Conservation (phyloP, 2,113 vertebrate genomes). For the Myotis yumanensis region DNA sequence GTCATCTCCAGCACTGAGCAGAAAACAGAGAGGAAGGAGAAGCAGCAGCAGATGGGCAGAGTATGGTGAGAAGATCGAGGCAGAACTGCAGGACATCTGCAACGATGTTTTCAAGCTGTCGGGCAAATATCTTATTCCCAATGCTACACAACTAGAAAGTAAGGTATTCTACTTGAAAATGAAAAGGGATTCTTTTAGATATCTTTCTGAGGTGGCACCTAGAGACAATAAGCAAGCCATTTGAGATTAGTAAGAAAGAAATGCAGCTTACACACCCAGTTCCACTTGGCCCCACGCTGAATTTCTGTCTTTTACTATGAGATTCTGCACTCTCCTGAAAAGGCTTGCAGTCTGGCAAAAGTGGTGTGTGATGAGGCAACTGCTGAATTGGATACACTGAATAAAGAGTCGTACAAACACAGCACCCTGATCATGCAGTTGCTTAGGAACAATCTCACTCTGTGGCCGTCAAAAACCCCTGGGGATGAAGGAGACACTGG, state of each 20-base stretch:
- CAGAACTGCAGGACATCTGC: slow-evolving; percentile 96
- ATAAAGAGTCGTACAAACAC: slow-evolving; percentile 99
- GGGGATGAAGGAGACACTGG: slow-evolving; percentile 93
- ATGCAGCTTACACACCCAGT: slow-evolving; percentile 99
- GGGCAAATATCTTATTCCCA: slow-evolving; percentile 94
- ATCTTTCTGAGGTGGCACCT: slow-evolving; percentile 97
- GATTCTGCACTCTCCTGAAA: slow-evolving; percentile 98
- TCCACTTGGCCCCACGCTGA: slow-evolving; percentile 95
- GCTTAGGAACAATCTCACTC: slow-evolving; percentile 99
- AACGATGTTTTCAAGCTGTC: slow-evolving; percentile 94
- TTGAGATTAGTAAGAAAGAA: slow-evolving; percentile 98
- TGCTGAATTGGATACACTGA: slow-evolving; percentile 97
- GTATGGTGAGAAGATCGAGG: slow-evolving; percentile 94
- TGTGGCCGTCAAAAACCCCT: slow-evolving; percentile 99
- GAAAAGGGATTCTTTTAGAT: slow-evolving; percentile 99
- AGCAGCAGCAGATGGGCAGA: slow-evolving; percentile 97
- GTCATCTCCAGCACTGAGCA: slow-evolving; percentile 98
- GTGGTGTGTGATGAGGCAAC: slow-evolving; percentile 97
- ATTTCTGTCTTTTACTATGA: slow-evolving; percentile 99
- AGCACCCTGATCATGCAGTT: slow-evolving; percentile 99
- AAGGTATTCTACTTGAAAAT: slow-evolving; percentile 99
- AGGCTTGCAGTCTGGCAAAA: slow-evolving; percentile 97
- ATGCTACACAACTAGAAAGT: slow-evolving; percentile 93
- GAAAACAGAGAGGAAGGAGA: slow-evolving; percentile 95
- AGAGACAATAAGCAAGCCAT: slow-evolving; percentile 93